Evolutionary conservation across 2,888 invertebrate genomes (phyloP), one percentile per base, ranked within the genome.

Genomic region (Nezara viridula): DNA sequence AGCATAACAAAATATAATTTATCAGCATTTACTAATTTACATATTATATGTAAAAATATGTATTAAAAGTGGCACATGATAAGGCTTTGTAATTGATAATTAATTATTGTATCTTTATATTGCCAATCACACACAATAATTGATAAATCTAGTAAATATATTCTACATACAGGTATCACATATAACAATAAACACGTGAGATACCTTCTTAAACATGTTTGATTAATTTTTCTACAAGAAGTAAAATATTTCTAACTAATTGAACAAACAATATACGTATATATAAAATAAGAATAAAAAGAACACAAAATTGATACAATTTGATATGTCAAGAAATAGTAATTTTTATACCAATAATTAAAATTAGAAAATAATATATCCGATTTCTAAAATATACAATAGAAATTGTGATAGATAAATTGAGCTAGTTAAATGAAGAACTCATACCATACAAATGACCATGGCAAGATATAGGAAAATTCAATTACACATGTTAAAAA

Each of bases 401-500:
- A 81, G 24, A 81, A 81, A n/a, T 44, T 19, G 24, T n/a, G 44
- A 44, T 24, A 81, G 44, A 44, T n/a, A 44, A 40, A 81, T 81
- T 81, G 81, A 81, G 44, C 81, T 81, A 40, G 44, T 44, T 81
- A 44, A 81, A 47, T 19, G 66, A n/a, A 81, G 44, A 81, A n/a
- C 81, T 81, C 40, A 12, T 77, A 37, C 32, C 40, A 77, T 40
- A 40, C 10, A 27, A 60, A 60, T 12, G 44, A 44, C 66, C 73
- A 88, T 88, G 88, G 88, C 88, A 88, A 88, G 88, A 88, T 73
- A 44, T 66, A 88, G 60, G 47, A 88, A 88, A 37, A 66, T 88
- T 88, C 27, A 40, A 86, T 55, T 86, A 86, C 55, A 52, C n/a
- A 40, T 16, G 1, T 55, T 86, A 86, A 86, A 86, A 86, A 86